These are phyloP conservation scores for Drosophila parthenogenetica DNA, from an alignment of 2,888 invertebrate species.

Conservation along the genomic window DNA sequence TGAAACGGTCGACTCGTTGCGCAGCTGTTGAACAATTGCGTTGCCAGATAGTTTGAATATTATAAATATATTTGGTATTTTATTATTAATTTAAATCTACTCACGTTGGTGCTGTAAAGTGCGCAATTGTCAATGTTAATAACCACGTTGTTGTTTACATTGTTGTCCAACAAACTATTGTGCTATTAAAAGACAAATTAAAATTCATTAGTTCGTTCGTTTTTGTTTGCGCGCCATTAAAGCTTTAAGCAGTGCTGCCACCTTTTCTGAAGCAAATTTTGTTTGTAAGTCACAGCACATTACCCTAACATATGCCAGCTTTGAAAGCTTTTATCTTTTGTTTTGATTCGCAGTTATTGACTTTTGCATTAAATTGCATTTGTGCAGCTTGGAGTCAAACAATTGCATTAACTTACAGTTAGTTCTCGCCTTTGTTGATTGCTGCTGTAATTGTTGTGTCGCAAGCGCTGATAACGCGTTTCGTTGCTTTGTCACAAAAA, in stretches of 20 bases:
- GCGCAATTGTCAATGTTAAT: conserved; percentile 72
- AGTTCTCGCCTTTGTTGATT: conserved; percentile 54
- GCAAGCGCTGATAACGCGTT: conserved; percentile 70
- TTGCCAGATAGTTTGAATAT: conserved; percentile 44
- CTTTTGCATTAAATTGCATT: conserved; percentile 16
- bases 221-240: conserved; percentile 11
- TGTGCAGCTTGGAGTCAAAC: background rate
- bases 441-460: conserved; percentile 62
- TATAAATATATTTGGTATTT: conserved; percentile 1
- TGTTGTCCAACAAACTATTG: conserved; percentile 66
- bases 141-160: conserved; percentile 68
- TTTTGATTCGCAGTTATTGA: conserved; percentile 26
- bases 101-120: conserved; percentile 62
- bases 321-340: conserved; percentile 32
- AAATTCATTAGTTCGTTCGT: background rate
- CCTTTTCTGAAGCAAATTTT: background rate
- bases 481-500: conserved; percentile 77
- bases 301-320: conserved; percentile 1
- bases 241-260: background rate
- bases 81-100: background rate
- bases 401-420: conserved; percentile 49
- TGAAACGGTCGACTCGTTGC: conserved; percentile 29
- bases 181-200: conserved; percentile 32
- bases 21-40: conserved; percentile 34
- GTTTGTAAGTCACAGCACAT: background rate